Conservation (phyloP, 2,888 invertebrate genomes). For the Protodeltote pygarga region DNA sequence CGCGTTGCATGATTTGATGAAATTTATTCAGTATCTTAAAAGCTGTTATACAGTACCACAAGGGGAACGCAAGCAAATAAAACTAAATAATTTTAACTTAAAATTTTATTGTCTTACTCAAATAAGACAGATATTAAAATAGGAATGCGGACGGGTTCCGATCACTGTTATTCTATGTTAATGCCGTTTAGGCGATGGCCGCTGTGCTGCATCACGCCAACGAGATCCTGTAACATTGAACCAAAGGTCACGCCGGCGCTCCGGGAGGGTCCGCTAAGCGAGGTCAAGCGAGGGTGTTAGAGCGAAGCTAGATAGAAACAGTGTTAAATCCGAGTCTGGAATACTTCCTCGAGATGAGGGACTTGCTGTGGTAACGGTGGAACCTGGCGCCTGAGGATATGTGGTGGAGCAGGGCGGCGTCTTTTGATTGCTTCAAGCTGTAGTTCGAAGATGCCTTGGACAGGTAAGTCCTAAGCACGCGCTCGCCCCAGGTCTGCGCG, state of each 20-base stretch:
- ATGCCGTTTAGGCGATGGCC: constrained; percentile 49
- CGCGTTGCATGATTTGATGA: constrained; percentile 41
- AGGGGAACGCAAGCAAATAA: constrained; percentile 64
- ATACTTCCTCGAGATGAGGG: constrained; percentile 92
- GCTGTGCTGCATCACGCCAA: constrained; percentile 69
- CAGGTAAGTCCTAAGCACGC: constrained; percentile 91
- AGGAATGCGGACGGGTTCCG: constrained; percentile 82
- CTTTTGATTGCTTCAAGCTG: constrained; percentile 87
- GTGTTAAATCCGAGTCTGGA: constrained; percentile 85
- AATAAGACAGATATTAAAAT: constrained; percentile 70
- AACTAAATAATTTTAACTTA: constrained; percentile 71
- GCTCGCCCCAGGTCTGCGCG: constrained; percentile 95
- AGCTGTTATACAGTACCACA: background rate
- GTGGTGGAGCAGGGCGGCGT: constrained; percentile 87
- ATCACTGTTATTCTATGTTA: constrained; percentile 53
- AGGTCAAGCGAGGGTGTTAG: constrained; percentile 79
- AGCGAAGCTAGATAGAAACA: constrained; percentile 83
- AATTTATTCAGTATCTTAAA: background rate
- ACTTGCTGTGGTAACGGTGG: constrained; percentile 91
- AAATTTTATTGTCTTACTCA: constrained; percentile 80
- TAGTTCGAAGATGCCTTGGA: constrained; percentile 84
- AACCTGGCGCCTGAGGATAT: constrained; percentile 90
- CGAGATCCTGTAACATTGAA: constrained; percentile 84
- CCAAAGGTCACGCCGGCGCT: constrained; percentile 78
- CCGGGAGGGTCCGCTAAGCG: constrained; percentile 73